Base-by-base conservation (phyloP, 2,797 vertebrate species). In the Cyclura pinguis region DNA sequence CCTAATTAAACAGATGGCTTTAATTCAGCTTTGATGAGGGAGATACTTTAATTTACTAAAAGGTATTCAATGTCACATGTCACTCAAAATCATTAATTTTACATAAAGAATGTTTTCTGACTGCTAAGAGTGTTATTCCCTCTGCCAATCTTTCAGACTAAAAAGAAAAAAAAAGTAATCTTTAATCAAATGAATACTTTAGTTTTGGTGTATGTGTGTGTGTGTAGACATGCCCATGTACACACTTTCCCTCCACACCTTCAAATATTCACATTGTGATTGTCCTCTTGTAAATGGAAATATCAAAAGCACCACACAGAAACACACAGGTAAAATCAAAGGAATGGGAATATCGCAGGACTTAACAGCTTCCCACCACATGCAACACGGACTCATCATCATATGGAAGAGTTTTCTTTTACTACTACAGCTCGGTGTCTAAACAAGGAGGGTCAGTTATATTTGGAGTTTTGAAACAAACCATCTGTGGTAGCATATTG, bases 1-100 rank as follows among this genome's bases (percentile, higher is more conserved):
- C 80, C 27, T 85, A 93, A 80, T 3, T 69, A 55, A 90, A 55
- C 0, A 88, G 13, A 89, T 90, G 1, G 67, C 87, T 90, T 74
- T 3, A 80, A 90, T 1, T 88, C 35, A 76, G 14, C 82, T 86
- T 78, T 20, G 4, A 87, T 80, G 24, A 88, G 72, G 2, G 81
- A 67, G 88, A 89, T 89, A 87, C 20, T 86, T 18, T 88, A 27
- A 13, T 74, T 88, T 90, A 78, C 5, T 72, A 22, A 2, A 88
- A 84, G 27, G 32, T 77, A 38, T 6, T 62, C 29, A 27, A 10
- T 1, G 77, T 82, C 0, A 0, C 4, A 86, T 57, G 8, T 9
- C 81, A 83, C 42, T 82, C 3, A n/a, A 93, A 85, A 6, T 86
- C n/a, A 1, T 1, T 64, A 84, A 50, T 81, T 85, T 80, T 85